A percentile compares a stretch with the other conserved stretches of the same genome.
These are phyloP conservation scores for Athalia rosae DNA, from an alignment of 2,888 invertebrate species.

Conservation along the genomic window DNA sequence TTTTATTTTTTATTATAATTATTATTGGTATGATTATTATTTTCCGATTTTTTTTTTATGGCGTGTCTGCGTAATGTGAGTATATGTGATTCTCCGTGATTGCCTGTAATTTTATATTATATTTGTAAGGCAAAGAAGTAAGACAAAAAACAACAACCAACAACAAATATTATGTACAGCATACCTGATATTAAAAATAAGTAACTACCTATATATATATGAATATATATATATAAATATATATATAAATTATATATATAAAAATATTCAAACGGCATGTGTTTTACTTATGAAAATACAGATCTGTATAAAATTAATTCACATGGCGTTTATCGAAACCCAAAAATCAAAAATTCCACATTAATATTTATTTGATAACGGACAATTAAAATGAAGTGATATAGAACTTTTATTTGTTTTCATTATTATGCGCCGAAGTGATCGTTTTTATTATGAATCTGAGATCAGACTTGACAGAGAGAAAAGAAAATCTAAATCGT, in stretches of 20 bases:
- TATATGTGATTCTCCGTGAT: slow-evolving; percentile 64
- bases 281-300: slow-evolving; percentile 36
- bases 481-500: no score
- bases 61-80: slow-evolving; percentile 51
- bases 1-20: slow-evolving; percentile 13
- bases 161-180: slow-evolving; percentile 69
- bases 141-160: neutral
- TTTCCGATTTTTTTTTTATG: slow-evolving; percentile 49
- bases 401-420: no score
- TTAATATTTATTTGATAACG: no score
- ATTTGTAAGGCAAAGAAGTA: slow-evolving; percentile 69
- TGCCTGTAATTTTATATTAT: slow-evolving; percentile 73
- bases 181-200: slow-evolving; percentile 71
- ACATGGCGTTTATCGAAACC: no score
- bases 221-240: neutral
- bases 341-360: no score
- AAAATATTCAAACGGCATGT: slow-evolving; percentile 31
- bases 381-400: no score
- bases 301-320: neutral
- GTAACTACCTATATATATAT: slow-evolving; percentile 66
- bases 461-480: no score
- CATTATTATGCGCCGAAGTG: no score
- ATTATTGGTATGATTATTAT: slow-evolving; percentile 41
- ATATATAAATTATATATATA: neutral
- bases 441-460: no score